Evolutionary conservation across 2,113 vertebrate species (phyloP).

Genomic region (Barnardius zonarius): DNA sequence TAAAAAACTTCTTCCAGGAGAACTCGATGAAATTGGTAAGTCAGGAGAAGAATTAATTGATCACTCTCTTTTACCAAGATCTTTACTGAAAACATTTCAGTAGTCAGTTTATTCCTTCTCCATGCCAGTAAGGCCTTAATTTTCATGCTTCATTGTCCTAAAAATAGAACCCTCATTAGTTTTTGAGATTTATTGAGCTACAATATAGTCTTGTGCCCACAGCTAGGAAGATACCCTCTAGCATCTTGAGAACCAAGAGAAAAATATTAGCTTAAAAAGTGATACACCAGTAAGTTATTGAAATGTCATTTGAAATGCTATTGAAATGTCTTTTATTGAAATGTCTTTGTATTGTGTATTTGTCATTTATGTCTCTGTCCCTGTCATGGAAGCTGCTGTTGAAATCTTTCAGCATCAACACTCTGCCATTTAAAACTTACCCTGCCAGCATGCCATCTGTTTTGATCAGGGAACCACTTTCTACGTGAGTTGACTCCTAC

Average conservation of each 20-base stretch:
- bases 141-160: conserved; percentile 19
- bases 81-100: background rate
- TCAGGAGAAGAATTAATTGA: background rate
- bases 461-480: conserved; percentile 72
- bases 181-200: background rate
- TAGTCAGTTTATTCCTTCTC: background rate
- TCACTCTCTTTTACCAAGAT: background rate
- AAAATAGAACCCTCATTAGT: conserved; percentile 34
- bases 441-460: conserved; percentile 71
- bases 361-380: conserved; percentile 68
- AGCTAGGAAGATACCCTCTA: background rate
- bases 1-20: background rate
- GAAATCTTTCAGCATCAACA: conserved; percentile 71
- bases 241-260: background rate
- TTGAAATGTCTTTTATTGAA: conserved; percentile 33
- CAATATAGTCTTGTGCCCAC: background rate
- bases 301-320: background rate
- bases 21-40: background rate
- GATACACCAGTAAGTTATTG: conserved; percentile 36
- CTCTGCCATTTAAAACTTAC: conserved; percentile 72
- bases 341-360: conserved; percentile 64
- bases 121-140: background rate
- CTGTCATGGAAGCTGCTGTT: conserved; percentile 69
- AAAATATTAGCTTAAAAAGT: conserved; percentile 3
- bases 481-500: conserved; percentile 70